phyloP scores from a whole-genome alignment of 2,113 vertebrate genomes.

The Cheirogaleus medius region DNA sequence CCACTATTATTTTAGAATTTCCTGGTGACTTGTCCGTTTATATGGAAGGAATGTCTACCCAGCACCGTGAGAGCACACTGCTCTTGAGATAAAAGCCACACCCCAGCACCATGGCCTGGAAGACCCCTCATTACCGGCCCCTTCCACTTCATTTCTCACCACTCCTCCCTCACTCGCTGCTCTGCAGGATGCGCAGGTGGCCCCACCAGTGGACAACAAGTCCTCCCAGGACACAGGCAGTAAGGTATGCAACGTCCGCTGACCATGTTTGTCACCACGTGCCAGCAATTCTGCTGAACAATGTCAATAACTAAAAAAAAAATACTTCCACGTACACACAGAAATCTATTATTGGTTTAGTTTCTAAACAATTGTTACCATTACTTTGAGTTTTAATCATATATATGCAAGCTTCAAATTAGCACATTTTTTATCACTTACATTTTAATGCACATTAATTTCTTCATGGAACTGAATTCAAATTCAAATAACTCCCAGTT shows the following conservation, averaged over 20 bases:
- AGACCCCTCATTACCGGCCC: too few relatives aligned
- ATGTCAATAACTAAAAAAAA: not conserved
- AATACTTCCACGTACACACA: not conserved
- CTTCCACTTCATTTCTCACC: not conserved
- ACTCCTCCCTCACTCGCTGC: not conserved
- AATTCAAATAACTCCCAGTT: not conserved
- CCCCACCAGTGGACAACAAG: not conserved
- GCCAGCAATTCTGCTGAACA: not conserved
- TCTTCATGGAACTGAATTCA: not conserved
- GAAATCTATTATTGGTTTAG: not conserved
- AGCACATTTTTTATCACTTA: not conserved
- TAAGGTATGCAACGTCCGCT: not conserved
- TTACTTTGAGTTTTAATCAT: not conserved
- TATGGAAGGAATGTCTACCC: not conserved
- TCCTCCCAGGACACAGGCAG: rapidly evolving
- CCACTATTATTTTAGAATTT: not conserved
- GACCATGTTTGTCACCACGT: not conserved
- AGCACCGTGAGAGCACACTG: rapidly evolving
- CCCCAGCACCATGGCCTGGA: not conserved
- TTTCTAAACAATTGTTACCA: not conserved
- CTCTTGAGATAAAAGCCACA: not conserved
- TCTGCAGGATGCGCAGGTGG: rapidly evolving
- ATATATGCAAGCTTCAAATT: not conserved
- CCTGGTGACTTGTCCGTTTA: not conserved
- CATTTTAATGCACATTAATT: not conserved